Base-by-base conservation (phyloP, 2,113 vertebrate genomes). In the Hylia prasina region DNA sequence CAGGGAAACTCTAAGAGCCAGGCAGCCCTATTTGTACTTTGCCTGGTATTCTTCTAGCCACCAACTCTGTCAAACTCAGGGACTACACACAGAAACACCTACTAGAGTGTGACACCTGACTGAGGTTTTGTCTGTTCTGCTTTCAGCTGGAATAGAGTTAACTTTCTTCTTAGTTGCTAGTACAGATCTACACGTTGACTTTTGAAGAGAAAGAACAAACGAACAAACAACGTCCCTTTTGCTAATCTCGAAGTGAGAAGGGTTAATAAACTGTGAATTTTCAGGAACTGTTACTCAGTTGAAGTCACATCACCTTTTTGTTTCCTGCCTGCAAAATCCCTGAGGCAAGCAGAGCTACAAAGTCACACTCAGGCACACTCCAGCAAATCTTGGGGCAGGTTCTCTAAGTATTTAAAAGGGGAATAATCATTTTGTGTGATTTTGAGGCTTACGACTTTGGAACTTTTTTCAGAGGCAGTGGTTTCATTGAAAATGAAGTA, bases 221-320 rank as follows among this genome's bases (percentile, higher is more conserved):
- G 4, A 85, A 47, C 6, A 89, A 72, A 9, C 40, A 86, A 18
- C 2, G 1, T 85, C 45, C 6, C 30, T 93, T 85, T 83, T 78
- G 48, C 75, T 91, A 70, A 72, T 60, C 56, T 65, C 6, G 1
- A 86, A 71, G 68, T 12, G 65, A 89, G 75, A 90, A 81, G 37
- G 39, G 75, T 78, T 92, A 60, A 79, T 89, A 95, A 78, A 86
- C 27, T 28, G 10, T 82, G 54, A 86, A 81, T 95, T 95, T 93
- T 82, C 25, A 82, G 45, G 51, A 93, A 77, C 37, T 48, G 5
- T 63, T 87, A 44, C 31, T 81, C 48, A 47, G 23, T 13, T 93
- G 66, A 92, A 95, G 60, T 79, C 75, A 91, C 3, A 0, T 73
- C 42, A 58, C 82, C 56, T 95, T 85, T 85, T 57, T 0, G 0